These are phyloP conservation scores for Moxostoma hubbsi DNA, from an alignment of 2,797 vertebrate genomes.

Conservation along the genomic window DNA sequence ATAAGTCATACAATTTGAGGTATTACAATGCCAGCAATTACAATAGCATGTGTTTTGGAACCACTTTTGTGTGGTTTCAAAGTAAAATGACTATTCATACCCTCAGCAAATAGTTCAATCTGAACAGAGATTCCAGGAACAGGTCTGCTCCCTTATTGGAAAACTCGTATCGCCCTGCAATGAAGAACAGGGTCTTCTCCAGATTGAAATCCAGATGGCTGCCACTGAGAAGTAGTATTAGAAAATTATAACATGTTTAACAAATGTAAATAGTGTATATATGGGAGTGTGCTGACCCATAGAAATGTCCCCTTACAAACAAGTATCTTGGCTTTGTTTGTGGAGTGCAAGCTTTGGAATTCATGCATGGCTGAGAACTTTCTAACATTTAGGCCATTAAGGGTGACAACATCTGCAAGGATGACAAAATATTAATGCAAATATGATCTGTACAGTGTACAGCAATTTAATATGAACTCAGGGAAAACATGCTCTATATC, in stretches of 20 bases:
- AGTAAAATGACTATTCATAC: slow-evolving; percentile 66
- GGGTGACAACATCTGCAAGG: slow-evolving; percentile 88
- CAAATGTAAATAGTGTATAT: not conserved
- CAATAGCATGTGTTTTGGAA: not conserved
- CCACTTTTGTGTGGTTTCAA: not conserved
- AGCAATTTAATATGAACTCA: no score
- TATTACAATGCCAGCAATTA: no score
- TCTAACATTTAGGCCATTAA: slow-evolving; percentile 94
- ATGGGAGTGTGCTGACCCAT: slow-evolving; percentile 80
- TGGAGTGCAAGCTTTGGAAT: slow-evolving; percentile 95
- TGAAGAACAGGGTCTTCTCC: slow-evolving; percentile 95
- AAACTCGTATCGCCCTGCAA: slow-evolving; percentile 95
- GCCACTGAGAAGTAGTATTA: slow-evolving; percentile 42
- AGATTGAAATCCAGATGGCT: slow-evolving; percentile 95
- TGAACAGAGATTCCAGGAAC: slow-evolving; percentile 92
- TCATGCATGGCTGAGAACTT: slow-evolving; percentile 98
- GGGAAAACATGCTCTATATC: no score
- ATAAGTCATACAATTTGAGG: no score
- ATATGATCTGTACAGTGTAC: no score
- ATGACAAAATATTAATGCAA: no score
- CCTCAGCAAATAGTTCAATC: slow-evolving; percentile 92
- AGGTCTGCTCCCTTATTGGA: slow-evolving; percentile 97
- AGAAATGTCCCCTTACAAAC: slow-evolving; percentile 97
- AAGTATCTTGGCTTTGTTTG: slow-evolving; percentile 89
- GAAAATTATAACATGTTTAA: not conserved